These are phyloP conservation scores for Pachyseris speciosa DNA, from an alignment of 64 coral and sea anemone genomes.

Conservation along the genomic window DNA sequence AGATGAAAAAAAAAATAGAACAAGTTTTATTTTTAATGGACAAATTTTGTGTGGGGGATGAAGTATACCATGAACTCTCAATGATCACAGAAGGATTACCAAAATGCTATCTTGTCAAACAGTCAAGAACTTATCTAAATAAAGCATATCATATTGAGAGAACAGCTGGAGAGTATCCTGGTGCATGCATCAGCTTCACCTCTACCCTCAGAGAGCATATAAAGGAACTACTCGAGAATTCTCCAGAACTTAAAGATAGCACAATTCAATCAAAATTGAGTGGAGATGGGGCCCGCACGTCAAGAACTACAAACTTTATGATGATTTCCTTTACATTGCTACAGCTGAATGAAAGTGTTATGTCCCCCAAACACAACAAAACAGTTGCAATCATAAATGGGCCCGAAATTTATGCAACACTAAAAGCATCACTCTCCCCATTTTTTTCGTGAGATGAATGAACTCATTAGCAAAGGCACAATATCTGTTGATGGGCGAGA, in stretches of 20 bases:
- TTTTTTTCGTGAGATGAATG: slow-evolving; percentile 43
- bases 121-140: slow-evolving; percentile 14
- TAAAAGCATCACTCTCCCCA: neutral
- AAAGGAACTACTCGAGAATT: neutral
- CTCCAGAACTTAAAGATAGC: neutral
- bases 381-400: neutral
- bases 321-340: neutral
- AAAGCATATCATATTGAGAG: slow-evolving; percentile 27
- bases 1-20: slow-evolving; percentile 7
- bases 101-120: slow-evolving; percentile 41
- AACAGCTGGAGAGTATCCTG: neutral
- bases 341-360: neutral
- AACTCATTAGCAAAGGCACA: neutral
- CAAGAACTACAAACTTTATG: neutral
- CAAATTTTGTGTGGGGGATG: slow-evolving; percentile 36
- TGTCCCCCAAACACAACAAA: neutral
- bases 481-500: slow-evolving; percentile 18
- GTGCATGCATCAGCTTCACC: slow-evolving; percentile 4
- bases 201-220: slow-evolving; percentile 34
- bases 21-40: slow-evolving; percentile 3
- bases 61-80: slow-evolving; percentile 14
- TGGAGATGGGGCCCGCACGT: slow-evolving; percentile 24
- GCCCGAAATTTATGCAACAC: neutral
- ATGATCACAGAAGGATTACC: slow-evolving; percentile 3
- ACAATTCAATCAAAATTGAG: neutral